Conservation (phyloP, 2,797 vertebrate genomes). For the Adelosebastes latens region DNA sequence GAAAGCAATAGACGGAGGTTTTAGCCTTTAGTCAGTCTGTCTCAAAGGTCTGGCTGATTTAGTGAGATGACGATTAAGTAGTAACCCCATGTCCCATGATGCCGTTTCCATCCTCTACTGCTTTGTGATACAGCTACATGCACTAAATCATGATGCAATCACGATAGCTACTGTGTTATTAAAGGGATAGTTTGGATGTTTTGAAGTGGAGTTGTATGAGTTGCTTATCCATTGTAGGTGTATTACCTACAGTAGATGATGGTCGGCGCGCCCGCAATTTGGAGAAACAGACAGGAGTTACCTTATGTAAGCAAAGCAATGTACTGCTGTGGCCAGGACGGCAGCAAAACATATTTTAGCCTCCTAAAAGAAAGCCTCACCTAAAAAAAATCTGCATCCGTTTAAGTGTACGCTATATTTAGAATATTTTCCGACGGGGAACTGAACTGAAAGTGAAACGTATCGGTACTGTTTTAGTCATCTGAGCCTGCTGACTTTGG, state of each 20-base stretch:
- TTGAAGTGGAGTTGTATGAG: too few species aligned
- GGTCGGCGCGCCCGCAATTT: accelerated
- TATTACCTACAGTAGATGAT: too few species aligned
- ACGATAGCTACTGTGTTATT: neutral
- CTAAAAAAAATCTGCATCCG: accelerated
- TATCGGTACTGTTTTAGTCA: too few species aligned
- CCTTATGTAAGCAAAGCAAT: too few species aligned
- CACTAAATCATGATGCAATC: neutral
- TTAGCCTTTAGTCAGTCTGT: constrained; percentile 29
- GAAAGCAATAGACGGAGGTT: constrained; percentile 54
- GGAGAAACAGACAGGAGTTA: too few species aligned
- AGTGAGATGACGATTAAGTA: constrained; percentile 31
- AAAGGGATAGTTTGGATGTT: too few species aligned
- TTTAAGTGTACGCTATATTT: too few species aligned
- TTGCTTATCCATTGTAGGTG: too few species aligned
- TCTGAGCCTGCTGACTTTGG: too few species aligned
- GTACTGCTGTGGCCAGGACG: accelerated
- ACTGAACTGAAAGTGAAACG: too few species aligned
- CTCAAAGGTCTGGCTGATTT: constrained; percentile 36
- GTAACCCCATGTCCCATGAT: constrained; percentile 7
- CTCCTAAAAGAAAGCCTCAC: too few species aligned
- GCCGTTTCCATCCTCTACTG: constrained; percentile 4
- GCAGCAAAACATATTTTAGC: too few species aligned
- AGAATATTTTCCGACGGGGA: accelerated
- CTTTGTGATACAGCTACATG: neutral